Base-by-base conservation (phyloP, 2,888 invertebrate genomes). In the Cryptophagus acutangulus region DNA sequence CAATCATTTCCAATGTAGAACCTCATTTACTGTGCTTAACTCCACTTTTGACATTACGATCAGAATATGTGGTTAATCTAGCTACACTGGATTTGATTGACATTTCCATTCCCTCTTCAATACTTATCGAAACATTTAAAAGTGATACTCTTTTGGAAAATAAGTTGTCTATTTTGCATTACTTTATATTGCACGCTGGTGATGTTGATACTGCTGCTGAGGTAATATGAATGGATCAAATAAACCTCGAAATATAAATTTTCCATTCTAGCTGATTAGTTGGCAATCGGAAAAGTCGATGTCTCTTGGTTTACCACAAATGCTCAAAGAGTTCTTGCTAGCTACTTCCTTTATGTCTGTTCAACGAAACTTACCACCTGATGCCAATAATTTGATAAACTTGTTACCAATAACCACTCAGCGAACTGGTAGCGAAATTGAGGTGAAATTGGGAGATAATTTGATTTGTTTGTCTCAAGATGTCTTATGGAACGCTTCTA, bases 311-410 rank as follows among this genome's bases (percentile, higher is more conserved):
- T 73, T 82, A 24, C 77, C 81, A 39, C 78, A 77, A 46, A 71
- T 87, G 38, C 74, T 91, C 61, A 84, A 87, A 66, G 92, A 93
- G 71, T 87, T 85, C 58, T 72, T 93, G 2, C 79, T 89, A 30
- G 82, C 83, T 36, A 80, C 81, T 38, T 79, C 87, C 9, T 83
- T 80, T 66, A 76, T 83, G 0, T 73, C 82, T 12, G 81, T 87
- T 0, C 78, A 81, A 45, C 81, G 84, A 49, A 80, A 83, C 50
- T 69, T 89, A 46, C 79, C 86, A 1, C 71, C 78, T n/a, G 82
- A 87, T 49, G 84, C 87, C 0, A 62, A 76, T 25, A 71, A 78
- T 2, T 72, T 88, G n/a, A 71, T 84, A 46, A 76, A 78, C 46
- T 71, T 86, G 49, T 69, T 89, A 51, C 87, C 88, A 0, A 74